Evolutionary conservation across 53 echinoderm and acorn worm species (phyloP).

Genomic region (Holothuria scabra): DNA sequence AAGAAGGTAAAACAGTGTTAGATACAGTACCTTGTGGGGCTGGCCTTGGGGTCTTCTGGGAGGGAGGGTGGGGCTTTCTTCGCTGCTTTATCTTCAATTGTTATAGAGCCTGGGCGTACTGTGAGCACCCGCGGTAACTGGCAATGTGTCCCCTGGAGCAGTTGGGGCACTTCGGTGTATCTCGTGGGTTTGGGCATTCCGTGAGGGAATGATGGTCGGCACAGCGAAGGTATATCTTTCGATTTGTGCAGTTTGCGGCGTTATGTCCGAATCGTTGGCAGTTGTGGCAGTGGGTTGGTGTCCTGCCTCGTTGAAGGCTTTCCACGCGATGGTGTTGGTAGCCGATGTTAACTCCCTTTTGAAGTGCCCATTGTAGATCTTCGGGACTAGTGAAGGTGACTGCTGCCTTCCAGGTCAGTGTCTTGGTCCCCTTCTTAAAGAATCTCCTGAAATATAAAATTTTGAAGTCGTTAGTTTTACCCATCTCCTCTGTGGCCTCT

Average conservation of each 20-base stretch:
- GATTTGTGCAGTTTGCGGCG: neutral
- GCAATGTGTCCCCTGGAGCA: neutral
- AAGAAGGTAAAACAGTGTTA: too few species aligned
- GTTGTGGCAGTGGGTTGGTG: conserved; percentile 19
- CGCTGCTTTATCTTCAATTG: neutral
- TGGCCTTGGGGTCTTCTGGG: too few species aligned
- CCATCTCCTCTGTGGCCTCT: neutral
- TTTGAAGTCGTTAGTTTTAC: neutral
- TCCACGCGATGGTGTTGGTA: neutral
- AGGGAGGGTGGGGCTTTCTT: too few species aligned
- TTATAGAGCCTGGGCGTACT: neutral
- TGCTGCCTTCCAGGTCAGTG: conserved; percentile 16
- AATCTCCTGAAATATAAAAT: neutral
- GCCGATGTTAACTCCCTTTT: neutral
- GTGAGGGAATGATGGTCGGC: conserved; percentile 3
- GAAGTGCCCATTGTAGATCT: neutral
- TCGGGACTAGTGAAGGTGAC: neutral
- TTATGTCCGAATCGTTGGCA: conserved; percentile 27
- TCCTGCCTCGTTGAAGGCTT: too few species aligned
- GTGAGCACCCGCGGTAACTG: conserved; percentile 14
- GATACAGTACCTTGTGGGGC: too few species aligned
- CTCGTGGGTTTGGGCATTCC: conserved; percentile 10
- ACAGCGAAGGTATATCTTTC: conserved; percentile 1
- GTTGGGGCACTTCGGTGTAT: conserved; percentile 37
- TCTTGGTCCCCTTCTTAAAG: neutral